Base-by-base conservation (phyloP, 1,140 invertebrate species). In the Glossosoma conforme region DNA sequence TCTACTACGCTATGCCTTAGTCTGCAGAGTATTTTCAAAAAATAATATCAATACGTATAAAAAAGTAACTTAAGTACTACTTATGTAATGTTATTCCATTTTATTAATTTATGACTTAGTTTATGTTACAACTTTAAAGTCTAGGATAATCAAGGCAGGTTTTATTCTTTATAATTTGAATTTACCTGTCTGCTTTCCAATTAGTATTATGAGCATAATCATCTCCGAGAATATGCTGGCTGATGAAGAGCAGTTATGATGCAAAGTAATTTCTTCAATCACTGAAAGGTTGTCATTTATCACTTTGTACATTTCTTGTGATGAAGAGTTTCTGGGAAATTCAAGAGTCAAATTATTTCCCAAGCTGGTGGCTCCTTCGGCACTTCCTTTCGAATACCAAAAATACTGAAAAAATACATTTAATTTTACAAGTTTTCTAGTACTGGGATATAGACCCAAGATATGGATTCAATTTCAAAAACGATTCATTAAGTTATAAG, bases 151-250 rank as follows among this genome's bases (percentile, higher is more conserved):
- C 24, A 22, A 10, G 2, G 19, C 32, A 38, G 19, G 14, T 45
- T 1, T 20, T 8, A 10, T 10, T 22, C 6, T 42, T 21, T 33
- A 15, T 28, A 51, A 22, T 35, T 37, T 38, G 24, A 15, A 15
- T 2, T 60, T 63, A 76, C 75, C 72, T 40, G 65, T 44, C 33
- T 64, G 67, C n/a, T 72, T 69, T 46, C 75, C 75, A 4, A 75
- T 54, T 14, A 81, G 51, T 4, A 79, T 56, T 4, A 63, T 62
- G 67, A 85, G 74, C 2, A 74, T 65, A 2, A 82, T 59, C 8
- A 80, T 65, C 59, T 83, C 78, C 40, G 68, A 77, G n/a, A 67
- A 62, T 4, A 76, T 62, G 38, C 76, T 78, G 0, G 66, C 69
- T 10, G 60, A 48, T 1, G 70, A 72, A 0, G 69, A 69, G 2